phyloP scores from a whole-genome alignment of 2,797 vertebrate species.

The Rhadinocentrus ornatus region DNA sequence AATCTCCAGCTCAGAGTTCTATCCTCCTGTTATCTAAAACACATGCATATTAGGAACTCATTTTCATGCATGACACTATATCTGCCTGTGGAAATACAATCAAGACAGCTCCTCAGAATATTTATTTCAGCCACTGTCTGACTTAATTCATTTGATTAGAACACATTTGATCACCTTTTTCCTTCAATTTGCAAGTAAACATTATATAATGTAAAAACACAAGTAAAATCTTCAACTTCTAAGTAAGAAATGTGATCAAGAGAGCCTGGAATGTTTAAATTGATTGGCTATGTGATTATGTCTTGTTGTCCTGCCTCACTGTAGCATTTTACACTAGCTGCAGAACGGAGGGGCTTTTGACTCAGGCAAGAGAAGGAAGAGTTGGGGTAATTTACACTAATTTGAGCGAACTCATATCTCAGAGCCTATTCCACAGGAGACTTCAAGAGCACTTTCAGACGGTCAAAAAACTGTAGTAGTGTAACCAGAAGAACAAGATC shows the following conservation, averaged over 20 bases:
- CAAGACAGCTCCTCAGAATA: conserved; percentile 1
- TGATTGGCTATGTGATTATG: conserved; percentile 49
- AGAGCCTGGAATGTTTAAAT: conserved; percentile 35
- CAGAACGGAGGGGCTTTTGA: conserved; percentile 42
- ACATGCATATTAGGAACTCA: conserved; percentile 15
- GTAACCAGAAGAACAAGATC: conserved; percentile 72
- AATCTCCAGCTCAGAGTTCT: conserved; percentile 14
- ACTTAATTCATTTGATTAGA: conserved; percentile 19
- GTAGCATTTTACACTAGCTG: conserved; percentile 36
- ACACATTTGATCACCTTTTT: conserved; percentile 28
- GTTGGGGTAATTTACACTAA: conserved; percentile 72
- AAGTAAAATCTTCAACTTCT: conserved; percentile 19
- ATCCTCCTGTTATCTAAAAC: conserved; percentile 22
- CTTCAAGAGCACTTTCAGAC: conserved; percentile 68
- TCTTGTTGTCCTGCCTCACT: conserved; percentile 34
- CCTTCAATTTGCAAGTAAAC: conserved; percentile 36
- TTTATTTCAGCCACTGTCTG: conserved; percentile 21
- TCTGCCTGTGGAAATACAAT: not conserved
- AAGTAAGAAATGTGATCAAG: conserved; percentile 31
- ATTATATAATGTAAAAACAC: conserved; percentile 3
- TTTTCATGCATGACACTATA: conserved; percentile 11
- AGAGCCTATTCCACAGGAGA: conserved; percentile 69
- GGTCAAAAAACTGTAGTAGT: conserved; percentile 59
- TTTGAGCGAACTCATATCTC: conserved; percentile 73
- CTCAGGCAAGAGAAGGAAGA: conserved; percentile 54